Base-by-base conservation (phyloP, 53 echinoderm and acorn worm genomes). In the Paelopatides confundens region DNA sequence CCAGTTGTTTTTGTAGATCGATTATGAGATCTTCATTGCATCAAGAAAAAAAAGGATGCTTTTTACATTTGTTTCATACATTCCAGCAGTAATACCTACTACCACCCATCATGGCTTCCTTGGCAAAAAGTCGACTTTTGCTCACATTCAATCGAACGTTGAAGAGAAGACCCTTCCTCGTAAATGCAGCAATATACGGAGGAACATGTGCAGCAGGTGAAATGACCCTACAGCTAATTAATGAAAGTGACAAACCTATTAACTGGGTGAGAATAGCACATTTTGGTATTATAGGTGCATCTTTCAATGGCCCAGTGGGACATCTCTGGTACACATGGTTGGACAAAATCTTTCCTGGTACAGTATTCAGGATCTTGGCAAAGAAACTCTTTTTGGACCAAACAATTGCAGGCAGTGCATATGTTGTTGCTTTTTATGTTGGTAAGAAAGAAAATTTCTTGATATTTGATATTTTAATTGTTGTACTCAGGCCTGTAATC, bases 251-350 rank as follows among this genome's bases (percentile, higher is more conserved):
- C 31, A 92, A 83, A 48, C 33, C 31, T 31, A 76, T 92, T 46
- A 94, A 97, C 39, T 90, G 89, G 85, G 76, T 67, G 13, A 92
- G 92, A 65, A 91, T 95, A 33, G 86, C 88, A 10, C 87, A 87
- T 31, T 90, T 95, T 87, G 82, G 83, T 32, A 71, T 95, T 24
- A 88, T 97, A 24, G 98, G 98, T 13, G 86, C 88, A 34, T 92
- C 94, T 43, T 94, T 90, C 76, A 94, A 88, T 74, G 98, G 98
- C 64, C 98, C 98, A 52, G 86, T 94, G 15, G 95, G 93, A 5
- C 95, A 88, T 85, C 82, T 86, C 33, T 97, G 98, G 98, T 97
- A 95, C 77, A 88, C 88, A 37, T 95, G 96, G 94, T 79, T 97
- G 40, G 98, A 97, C 50, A 77, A 77, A 34, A 46, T 88, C 10